Evolutionary conservation across 2,797 vertebrate species (phyloP).

Genomic region (Myripristis murdjan): DNA sequence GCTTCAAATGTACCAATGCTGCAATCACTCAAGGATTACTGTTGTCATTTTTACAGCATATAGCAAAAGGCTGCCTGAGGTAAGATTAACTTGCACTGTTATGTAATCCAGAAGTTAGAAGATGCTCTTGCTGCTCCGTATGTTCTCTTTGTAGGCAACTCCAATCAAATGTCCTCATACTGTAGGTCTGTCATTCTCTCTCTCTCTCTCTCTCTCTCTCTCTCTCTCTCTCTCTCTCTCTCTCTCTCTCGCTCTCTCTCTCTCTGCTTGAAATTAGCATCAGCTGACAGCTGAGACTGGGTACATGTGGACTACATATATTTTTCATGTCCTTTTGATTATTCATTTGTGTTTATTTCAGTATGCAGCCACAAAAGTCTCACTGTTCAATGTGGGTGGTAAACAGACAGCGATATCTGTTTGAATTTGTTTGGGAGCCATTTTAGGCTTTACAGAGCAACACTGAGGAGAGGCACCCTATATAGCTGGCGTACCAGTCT

Average conservation of each 20-base stretch:
- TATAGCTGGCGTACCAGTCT: conserved; percentile 32
- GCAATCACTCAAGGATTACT: conserved; percentile 69
- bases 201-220: background rate
- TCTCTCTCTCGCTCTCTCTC: conserved; percentile 1
- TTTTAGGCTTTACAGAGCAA: conserved; percentile 52
- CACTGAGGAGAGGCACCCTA: conserved; percentile 28
- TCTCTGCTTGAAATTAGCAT: conserved; percentile 28
- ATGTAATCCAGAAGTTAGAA: conserved; percentile 72
- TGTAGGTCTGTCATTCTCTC: conserved; percentile 21
- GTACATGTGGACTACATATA: conserved; percentile 27
- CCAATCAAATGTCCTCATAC: conserved; percentile 28
- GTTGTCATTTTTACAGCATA: conserved; percentile 56
- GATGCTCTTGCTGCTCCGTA: conserved; percentile 43
- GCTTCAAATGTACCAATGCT: conserved; percentile 49
- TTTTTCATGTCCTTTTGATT: conserved; percentile 61
- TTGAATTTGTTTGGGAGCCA: conserved; percentile 45
- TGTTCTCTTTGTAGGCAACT: conserved; percentile 57
- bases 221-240: background rate
- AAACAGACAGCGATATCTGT: conserved; percentile 46
- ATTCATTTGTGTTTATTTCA: conserved; percentile 68
- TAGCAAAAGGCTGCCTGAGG: conserved; percentile 65
- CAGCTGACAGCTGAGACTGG: conserved; percentile 18
- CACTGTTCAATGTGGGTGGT: background rate
- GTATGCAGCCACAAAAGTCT: conserved; percentile 44
- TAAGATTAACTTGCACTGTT: conserved; percentile 67